Evolutionary conservation across 2,797 vertebrate genomes (phyloP), one percentile per base, ranked within the genome.

Genomic region (Psittacula echo): DNA sequence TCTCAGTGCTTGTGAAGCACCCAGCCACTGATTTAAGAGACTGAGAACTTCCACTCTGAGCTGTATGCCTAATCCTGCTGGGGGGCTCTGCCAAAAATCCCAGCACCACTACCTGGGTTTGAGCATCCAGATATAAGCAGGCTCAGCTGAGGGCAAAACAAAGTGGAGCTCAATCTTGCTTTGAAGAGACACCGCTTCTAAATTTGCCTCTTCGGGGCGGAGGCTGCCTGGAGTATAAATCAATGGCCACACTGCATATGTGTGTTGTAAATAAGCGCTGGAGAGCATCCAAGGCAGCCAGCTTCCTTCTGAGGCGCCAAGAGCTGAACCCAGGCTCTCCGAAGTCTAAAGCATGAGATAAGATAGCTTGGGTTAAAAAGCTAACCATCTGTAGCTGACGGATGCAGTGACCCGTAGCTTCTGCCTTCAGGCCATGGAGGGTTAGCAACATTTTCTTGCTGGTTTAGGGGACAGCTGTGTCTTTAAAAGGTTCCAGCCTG

Each of bases 251-350:
- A 1, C 82, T 94, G 68, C 89, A 60, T 78, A 85, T 85, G 84
- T 54, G 68, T 84, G 88, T 93, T 92, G 90, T 94, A 96, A 96
- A 94, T 95, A 96, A 94, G 93, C 0, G 4, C 20, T 95, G 93
- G 87, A 96, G 85, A 91, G n/a, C 87, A 89, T 95, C 92, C 95
- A 96, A 93, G 78, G 90, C 87, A 95, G 93, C 67, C 92, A 89
- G 64, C 92, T 94, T 96, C 92, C 91, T 91, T 66, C 91, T 77
- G 76, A 94, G 91, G 94, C 66, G 58, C 94, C 95, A 64, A 75
- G 89, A 76, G 62, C n/a, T 91, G 94, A 96, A 89, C 82, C 82
- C 19, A 26, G 87, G 85, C 89, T 95, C 94, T 75, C 47, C 11
- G 0, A 96, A 93, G 66, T 30, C 94, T 89, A 78, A 92, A 73